Base-by-base conservation (phyloP, 2,888 invertebrate species). In the Siphlonurus alternatus region DNA sequence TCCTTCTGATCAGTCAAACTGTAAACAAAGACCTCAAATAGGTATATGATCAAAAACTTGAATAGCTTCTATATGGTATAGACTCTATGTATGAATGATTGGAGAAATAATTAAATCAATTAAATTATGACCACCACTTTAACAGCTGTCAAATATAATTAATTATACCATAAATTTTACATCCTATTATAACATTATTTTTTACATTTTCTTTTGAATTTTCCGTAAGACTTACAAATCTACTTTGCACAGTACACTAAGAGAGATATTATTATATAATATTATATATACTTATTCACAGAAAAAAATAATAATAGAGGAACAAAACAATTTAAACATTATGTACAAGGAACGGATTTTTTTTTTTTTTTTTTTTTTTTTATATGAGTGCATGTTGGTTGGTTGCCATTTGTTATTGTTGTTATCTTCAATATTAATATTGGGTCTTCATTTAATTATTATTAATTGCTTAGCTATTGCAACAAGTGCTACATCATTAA, bases 221-320 rank as follows among this genome's bases (percentile, higher is more conserved):
- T 59, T 56, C 25, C 59, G 59, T 25, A 62, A 54, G 63, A 63
- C 63, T 63, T 38, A 38, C 63, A 63, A 23, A 59, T 63, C 59
- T 56, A 63, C 63, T 59, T 56, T 59, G 59, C 59, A 59, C 59
- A 59, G 51, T 63, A 59, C 59, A 63, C 63, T 59, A 56, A 59
- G 63, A 59, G 63, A 63, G 56, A 63, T 63, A 66, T 67, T 65
- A 65, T 59, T 64, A 63, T 62, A 61, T 64, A 65, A 65, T 65
- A 64, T 63, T 63, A 65, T 68, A 67, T 65, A 68, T 67, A 67
- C 68, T 65, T 68, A 68, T 68, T 68, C 68, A 67, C 67, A 68
- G 66, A 67, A 68, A 67, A 66, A 67, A n/a, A n/a, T 10, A 38
- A 38, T 38, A 38, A 38, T 38, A 38, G 15, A 38, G 38, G 38